Evolutionary conservation across 2,888 invertebrate genomes (phyloP), one percentile per base, ranked within the genome.

Genomic region (Ypsolopha scabrella): DNA sequence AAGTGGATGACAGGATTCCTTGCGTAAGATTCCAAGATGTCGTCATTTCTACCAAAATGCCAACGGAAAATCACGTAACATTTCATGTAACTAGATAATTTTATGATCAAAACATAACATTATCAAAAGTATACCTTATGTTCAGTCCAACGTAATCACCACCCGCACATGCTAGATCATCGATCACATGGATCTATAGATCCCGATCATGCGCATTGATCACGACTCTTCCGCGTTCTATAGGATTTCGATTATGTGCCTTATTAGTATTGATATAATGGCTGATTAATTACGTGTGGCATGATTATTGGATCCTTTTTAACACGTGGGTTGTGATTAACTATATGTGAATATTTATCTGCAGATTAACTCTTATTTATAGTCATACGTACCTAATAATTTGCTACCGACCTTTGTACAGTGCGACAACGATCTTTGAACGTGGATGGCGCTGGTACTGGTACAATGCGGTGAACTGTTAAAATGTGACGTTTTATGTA

Each of bases 131-230:
- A 35, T 46, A 46, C n/a, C 46, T 11, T 33, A 36, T 36, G 11
- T 46, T 35, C 11, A 11, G 35, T n/a, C 34, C 48, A 10, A 38
- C 48, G 48, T 39, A 48, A 48, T 48, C 37, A 8, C 38, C 48
- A 13, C 48, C 11, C 48, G 38, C 37, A 24, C 47, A 36, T 47
- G 37, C 48, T 37, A 37, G 37, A 37, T 48, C 48, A 48, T 48
- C 48, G 48, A 48, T 48, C 48, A 48, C 48, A 48, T 48, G 48
- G 48, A 38, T 48, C 48, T 48, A 48, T 48, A 48, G 48, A 48
- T 48, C 48, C 4, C 48, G 48, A 48, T 48, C 48, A 46, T 48
- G 39, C 38, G 48, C 37, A 9, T 14, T 33, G 39, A 39, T 48
- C 48, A 48, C 48, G 48, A 48, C 37, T 48, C 48, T 48, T 48